A percentile compares a stretch with the other conserved stretches of the same genome.
phyloP scores from a whole-genome alignment of 64 coral and sea anemone genomes.

The Platygyra sinensis region DNA sequence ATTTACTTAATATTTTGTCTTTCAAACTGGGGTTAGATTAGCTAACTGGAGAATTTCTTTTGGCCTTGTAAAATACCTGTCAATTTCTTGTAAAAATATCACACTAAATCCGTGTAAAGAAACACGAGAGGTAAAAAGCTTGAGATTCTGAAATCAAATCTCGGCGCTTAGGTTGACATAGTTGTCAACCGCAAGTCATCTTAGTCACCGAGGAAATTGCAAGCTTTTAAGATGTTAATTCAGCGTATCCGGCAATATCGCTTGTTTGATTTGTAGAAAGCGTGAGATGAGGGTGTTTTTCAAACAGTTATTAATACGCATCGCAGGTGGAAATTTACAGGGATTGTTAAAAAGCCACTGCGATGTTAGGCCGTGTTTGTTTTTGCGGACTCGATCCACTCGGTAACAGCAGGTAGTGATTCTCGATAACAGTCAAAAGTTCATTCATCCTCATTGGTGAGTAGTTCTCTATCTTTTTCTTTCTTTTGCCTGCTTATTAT shows the following conservation, averaged over 20 bases:
- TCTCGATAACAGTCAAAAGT: constrained; percentile 44
- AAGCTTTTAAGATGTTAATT: constrained; percentile 57
- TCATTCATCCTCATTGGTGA: constrained; percentile 29
- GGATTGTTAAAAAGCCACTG: constrained; percentile 50
- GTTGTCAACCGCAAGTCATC: constrained; percentile 13
- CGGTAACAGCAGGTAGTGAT: constrained; percentile 38
- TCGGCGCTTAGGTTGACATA: background rate
- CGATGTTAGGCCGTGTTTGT: constrained; percentile 21
- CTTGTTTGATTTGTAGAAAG: constrained; percentile 51
- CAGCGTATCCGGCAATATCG: constrained; percentile 50
- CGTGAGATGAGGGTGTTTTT: constrained; percentile 47
- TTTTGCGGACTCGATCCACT: constrained; percentile 36
- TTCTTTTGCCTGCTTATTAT: background rate
- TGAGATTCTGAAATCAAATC: background rate
- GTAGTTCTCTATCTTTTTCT: background rate
- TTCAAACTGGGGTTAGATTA: constrained; percentile 28
- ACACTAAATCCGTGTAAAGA: background rate
- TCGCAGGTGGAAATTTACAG: constrained; percentile 39
- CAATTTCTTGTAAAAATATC: background rate
- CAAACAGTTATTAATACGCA: constrained; percentile 51
- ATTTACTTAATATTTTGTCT: constrained; percentile 48
- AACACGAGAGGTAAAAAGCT: background rate
- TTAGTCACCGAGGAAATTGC: constrained; percentile 30
- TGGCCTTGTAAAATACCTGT: constrained; percentile 13
- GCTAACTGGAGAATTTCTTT: background rate